Base-by-base conservation (phyloP, 2,113 vertebrate genomes). In the Mesembrinibis cayennensis region DNA sequence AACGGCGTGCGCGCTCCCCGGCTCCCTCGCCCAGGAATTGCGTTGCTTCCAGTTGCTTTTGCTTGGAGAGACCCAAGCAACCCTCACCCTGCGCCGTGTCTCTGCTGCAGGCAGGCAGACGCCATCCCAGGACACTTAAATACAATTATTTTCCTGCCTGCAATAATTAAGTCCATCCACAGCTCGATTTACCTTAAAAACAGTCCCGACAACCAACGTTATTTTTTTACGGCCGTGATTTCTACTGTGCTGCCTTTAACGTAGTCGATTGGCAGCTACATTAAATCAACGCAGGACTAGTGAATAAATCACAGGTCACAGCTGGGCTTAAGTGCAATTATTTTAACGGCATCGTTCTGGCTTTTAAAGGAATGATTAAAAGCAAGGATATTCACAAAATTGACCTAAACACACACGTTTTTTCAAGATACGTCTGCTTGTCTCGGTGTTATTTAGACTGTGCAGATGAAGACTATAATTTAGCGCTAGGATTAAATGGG, bases 211-310 rank as follows among this genome's bases (percentile, higher is more conserved):
- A 13, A 38, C 9, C 38, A 5, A 25, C 26, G 29, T 18, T 13
- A 5, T 29, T 27, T 25, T 30, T n/a, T 23, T 1, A 34, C 1
- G 3, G 14, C 14, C 3, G 0, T 1, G 7, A 12, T n/a, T 59
- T 30, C 44, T 23, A 29, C 66, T 3, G 4, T 1, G 20, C 13
- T 4, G 19, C 44, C 58, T 44, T 52, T 29, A 49, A 19, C 4
- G 7, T 1, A 9, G 42, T 6, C 0, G 3, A 40, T 14, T 9
- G 49, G 23, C n/a, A 10, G 53, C 49, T 15, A 3, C 21, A 0
- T 26, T 36, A 38, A 73, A 25, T 13, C 65, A 4, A 5, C 6
- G 16, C 30, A 3, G n/a, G 49, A 11, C 3, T 2, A 13, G 32
- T 1, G 18, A 45, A 76, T 12, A 29, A 84, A 88, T 30, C 59